Conservation (phyloP, 2,888 invertebrate species). For the Liodrosophila aerea region DNA sequence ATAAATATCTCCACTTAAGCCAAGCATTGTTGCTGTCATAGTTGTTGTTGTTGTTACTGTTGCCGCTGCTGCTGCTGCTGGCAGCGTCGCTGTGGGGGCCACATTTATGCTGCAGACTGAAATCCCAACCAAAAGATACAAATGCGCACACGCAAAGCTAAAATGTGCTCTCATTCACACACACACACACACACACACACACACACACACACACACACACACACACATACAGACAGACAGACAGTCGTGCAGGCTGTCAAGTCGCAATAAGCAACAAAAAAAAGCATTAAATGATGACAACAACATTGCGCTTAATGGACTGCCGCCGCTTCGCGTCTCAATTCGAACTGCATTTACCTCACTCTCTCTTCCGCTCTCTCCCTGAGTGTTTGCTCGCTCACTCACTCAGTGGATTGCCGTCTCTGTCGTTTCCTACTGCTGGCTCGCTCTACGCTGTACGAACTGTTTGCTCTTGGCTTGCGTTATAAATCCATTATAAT, state of each 20-base stretch:
- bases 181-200: constrained; percentile 19
- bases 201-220: constrained; percentile 1
- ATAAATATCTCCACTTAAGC: constrained; percentile 78
- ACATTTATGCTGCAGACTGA: constrained; percentile 51
- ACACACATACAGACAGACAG: constrained; percentile 16
- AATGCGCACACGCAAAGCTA: constrained; percentile 74
- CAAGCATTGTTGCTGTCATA: constrained; percentile 34
- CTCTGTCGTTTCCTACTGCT: neutral
- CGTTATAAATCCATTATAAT: constrained; percentile 80
- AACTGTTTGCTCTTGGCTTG: constrained; percentile 67
- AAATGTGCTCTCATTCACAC: constrained; percentile 64
- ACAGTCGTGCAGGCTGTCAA: constrained; percentile 58
- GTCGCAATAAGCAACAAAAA: constrained; percentile 64
- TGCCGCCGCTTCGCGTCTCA: constrained; percentile 66
- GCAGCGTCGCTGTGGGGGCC: constrained; percentile 53
- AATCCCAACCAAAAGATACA: constrained; percentile 60
- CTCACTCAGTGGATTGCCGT: constrained; percentile 7
- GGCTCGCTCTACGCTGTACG: constrained; percentile 12
- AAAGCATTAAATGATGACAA: constrained; percentile 78
- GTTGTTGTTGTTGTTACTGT: constrained; percentile 1
- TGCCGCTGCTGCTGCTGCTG: constrained; percentile 9
- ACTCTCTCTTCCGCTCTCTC: constrained; percentile 1
- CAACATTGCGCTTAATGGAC: constrained; percentile 79
- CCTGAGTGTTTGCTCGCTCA: constrained; percentile 3
- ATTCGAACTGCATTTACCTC: constrained; percentile 64